Evolutionary conservation across 2,113 vertebrate genomes (phyloP), one percentile per base, ranked within the genome.

Genomic region (Pteruthius melanotis): DNA sequence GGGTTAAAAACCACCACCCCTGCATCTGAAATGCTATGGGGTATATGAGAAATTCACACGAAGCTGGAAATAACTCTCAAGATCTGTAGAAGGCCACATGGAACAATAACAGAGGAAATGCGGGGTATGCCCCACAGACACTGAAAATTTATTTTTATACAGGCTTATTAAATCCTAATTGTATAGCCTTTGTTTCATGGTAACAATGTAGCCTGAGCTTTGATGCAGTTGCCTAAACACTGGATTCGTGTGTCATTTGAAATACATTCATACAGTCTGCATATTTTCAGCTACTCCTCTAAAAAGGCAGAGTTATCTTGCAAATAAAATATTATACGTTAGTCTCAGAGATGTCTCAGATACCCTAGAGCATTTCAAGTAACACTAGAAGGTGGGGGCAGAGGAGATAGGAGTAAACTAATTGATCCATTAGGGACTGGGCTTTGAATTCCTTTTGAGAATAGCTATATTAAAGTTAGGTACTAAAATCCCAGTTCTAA

Each of bases 381-480:
- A 76, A 37, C 15, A 44, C 10, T 49, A 27, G 24, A 21, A 65
- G 40, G 40, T 42, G 40, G 49, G 5, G 2, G 21, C 1, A 1
- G 2, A 3, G 18, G 4, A 0, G 8, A 13, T 57, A 44, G 1
- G 13, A 6, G 2, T 54, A 76, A 87, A 54, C 14, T 1, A 64
- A 81, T 26, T 81, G 30, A 69, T 30, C 8, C 6, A 33, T 78
- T 74, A 56, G 39, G 10, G 11, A 45, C 7, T 31, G 16, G 11
- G 7, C 3, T 52, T 82, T 85, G 18, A 56, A 65, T 20, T 72
- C 10, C 44, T 65, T 44, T 44, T 83, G 21, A 39, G 12, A 82
- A 49, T 9, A 53, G 7, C 7, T 71, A 26, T 50, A 49, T 44
- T 47, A 22, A 60, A n/a, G 1, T 69, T 69, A 71, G 17, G 7